Evolutionary conservation across 2,888 invertebrate species (phyloP), one percentile per base, ranked within the genome.

Genomic region (Nymphalis urticae): DNA sequence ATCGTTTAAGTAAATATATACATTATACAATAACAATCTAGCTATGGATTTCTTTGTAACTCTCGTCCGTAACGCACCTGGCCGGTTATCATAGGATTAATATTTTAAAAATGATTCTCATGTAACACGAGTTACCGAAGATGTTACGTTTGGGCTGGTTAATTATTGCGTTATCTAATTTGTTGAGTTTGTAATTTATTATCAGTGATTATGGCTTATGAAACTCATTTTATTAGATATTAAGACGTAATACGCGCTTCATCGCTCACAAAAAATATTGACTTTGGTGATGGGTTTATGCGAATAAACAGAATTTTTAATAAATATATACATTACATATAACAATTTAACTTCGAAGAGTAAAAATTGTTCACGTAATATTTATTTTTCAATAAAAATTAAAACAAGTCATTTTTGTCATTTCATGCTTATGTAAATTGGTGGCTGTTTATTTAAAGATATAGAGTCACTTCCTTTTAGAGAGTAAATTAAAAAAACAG

Each of bases 111-210:
- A 32, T 32, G 3, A 8, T 56, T 21, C 53, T n/a, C 32, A 61
- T 27, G 42, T 10, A 54, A 47, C 59, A 36, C 21, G 56, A 59
- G 68, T 73, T 69, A 73, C 69, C 67, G 60, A 71, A 71, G 71
- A 73, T 48, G 60, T 73, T 73, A 73, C 73, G 73, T 69, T 64
- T 62, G 48, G 42, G 59, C 62, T 58, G 27, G 69, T 56, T 66
- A 56, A 69, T 68, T 66, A 68, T 70, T 71, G 42, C 65, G 72
- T 73, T 71, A 73, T 69, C 61, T 65, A 73, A 72, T 72, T 68
- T 61, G 56, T 66, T 70, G 62, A 53, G 60, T 66, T 24, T 56
- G 60, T 72, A 68, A 69, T 72, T 64, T 66, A 67, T 63, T 58
- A 65, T 32, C 48, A 53, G 62, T 68, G 50, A 66, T 70, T 68